Conservation (phyloP, 2,888 invertebrate species). For the Loripinus fragilis region DNA sequence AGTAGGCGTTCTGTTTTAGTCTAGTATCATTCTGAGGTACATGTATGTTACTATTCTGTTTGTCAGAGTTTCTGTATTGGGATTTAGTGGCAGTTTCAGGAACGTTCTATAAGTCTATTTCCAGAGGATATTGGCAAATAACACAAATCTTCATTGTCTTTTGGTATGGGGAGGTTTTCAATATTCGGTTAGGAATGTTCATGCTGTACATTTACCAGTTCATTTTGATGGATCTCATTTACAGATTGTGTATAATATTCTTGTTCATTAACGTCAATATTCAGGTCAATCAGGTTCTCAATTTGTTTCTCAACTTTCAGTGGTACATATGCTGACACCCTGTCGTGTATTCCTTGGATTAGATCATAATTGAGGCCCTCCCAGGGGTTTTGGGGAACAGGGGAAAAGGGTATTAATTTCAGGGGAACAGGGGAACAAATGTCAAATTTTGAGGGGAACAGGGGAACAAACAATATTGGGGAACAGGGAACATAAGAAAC, state of each 20-base stretch:
- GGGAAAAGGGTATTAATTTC: too few species aligned
- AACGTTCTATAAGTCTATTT: not conserved
- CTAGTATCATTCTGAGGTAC: not conserved
- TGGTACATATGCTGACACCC: not conserved
- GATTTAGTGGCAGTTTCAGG: not conserved
- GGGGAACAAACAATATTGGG: too few species aligned
- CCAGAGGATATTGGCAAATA: too few species aligned
- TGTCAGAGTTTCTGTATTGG: not conserved
- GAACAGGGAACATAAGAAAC: too few species aligned
- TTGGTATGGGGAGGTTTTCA: not conserved
- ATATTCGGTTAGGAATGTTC: not conserved
- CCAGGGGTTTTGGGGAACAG: too few species aligned
- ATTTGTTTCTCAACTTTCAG: slow-evolving; percentile 16
- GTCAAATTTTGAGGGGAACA: too few species aligned
- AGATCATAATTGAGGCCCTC: too few species aligned
- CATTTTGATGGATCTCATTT: not conserved
- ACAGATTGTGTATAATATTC: not conserved
- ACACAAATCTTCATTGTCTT: not conserved
- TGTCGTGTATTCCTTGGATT: too few species aligned
- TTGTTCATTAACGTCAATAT: not conserved
- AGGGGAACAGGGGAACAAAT: too few species aligned
- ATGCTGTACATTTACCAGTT: not conserved
- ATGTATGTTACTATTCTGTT: not conserved
- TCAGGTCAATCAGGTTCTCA: slow-evolving; percentile 1
- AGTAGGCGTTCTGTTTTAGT: not conserved